A percentile compares a stretch with the other conserved stretches of the same genome.
These are phyloP conservation scores for Clusia tigrina DNA, from an alignment of 2,888 invertebrate species.

Conservation along the genomic window DNA sequence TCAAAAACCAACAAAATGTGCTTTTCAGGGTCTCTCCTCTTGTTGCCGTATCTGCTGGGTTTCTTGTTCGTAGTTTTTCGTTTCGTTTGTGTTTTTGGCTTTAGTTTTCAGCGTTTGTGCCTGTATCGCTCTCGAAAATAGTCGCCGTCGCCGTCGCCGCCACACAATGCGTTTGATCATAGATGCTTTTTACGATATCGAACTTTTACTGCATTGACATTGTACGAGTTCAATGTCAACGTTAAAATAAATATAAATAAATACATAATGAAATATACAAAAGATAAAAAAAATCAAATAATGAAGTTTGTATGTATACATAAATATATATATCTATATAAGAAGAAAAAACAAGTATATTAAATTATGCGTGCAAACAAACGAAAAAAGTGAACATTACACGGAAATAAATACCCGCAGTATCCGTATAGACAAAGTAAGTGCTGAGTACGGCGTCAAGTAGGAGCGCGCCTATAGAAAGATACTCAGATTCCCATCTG, in stretches of 20 bases:
- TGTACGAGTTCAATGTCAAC: constrained; percentile 60
- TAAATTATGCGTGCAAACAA: constrained; percentile 47
- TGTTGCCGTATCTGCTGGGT: too few relatives aligned
- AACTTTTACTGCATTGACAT: constrained; percentile 47
- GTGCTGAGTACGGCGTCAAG: too few relatives aligned
- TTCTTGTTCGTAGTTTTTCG: too few relatives aligned
- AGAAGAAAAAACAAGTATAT: background rate
- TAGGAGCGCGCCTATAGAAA: too few relatives aligned
- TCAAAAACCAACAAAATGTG: too few relatives aligned
- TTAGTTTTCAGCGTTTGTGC: too few relatives aligned
- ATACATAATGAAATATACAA: constrained; percentile 29
- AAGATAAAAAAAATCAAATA: constrained; percentile 14
- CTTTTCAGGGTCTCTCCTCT: background rate
- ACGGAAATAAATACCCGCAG: too few relatives aligned
- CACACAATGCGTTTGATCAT: background rate
- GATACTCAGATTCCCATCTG: too few relatives aligned
- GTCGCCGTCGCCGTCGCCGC: background rate
- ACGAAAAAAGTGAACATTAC: constrained; percentile 47
- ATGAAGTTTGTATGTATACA: too few relatives aligned
- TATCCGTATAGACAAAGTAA: too few relatives aligned
- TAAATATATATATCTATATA: too few relatives aligned
- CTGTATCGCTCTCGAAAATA: background rate
- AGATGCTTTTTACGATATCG: background rate
- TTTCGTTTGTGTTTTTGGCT: too few relatives aligned
- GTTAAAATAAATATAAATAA: constrained; percentile 48